Evolutionary conservation across 1,140 invertebrate genomes (phyloP).

Genomic region (Chironomus striatipennis): DNA sequence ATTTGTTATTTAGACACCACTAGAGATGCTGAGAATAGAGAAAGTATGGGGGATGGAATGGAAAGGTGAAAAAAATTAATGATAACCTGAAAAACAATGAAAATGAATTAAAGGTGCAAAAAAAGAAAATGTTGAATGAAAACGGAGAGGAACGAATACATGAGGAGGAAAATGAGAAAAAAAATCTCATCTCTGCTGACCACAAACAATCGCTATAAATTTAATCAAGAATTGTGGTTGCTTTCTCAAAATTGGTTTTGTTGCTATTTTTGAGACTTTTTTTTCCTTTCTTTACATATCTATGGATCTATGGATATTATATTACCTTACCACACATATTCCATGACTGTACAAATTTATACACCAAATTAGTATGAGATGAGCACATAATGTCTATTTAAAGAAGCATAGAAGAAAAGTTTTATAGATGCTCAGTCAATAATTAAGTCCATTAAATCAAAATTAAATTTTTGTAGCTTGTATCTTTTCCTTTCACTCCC

Average conservation of each 20-base stretch:
- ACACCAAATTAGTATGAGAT: too few species aligned
- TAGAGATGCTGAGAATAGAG: not conserved
- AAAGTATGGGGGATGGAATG: not conserved
- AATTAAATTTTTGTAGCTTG: constrained; percentile 10
- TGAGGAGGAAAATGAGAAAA: not conserved
- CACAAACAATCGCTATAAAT: constrained; percentile 7
- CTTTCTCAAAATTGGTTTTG: too few species aligned
- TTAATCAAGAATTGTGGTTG: constrained; percentile 5
- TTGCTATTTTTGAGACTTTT: not conserved
- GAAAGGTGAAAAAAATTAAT: not conserved
- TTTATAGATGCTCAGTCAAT: not conserved
- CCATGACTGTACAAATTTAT: too few species aligned
- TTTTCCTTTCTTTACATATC: not conserved
- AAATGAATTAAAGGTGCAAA: constrained; percentile 13
- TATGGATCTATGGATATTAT: not conserved
- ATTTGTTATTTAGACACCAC: constrained; percentile 4
- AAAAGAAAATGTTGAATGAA: not conserved
- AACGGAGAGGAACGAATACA: not conserved
- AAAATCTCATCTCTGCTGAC: constrained; percentile 11
- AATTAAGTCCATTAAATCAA: constrained; percentile 20
- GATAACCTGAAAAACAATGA: constrained; percentile 12
- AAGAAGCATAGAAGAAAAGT: too few species aligned
- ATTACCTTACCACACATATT: not conserved
- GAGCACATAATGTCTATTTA: too few species aligned
- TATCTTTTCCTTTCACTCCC: too few species aligned